Base-by-base conservation (phyloP, 2,797 vertebrate genomes). In the Podarcis siculus region DNA sequence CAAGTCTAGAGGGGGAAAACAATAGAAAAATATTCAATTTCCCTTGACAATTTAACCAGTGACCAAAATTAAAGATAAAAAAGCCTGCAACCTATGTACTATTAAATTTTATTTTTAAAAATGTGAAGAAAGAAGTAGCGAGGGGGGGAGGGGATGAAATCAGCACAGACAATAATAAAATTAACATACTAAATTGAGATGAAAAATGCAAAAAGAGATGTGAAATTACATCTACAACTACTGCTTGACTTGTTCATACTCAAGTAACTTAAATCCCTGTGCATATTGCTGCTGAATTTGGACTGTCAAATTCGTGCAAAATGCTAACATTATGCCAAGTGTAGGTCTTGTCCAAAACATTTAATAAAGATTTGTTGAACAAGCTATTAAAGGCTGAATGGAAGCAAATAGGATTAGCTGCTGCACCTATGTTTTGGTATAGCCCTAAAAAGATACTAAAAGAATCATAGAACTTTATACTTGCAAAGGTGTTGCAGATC, bases 361-460 rank as follows among this genome's bases (percentile, higher is more conserved):
- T 89, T 86, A 90, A 89, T 58, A 37, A 5, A 55, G 21, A 61
- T 72, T 75, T 76, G 90, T 90, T 39, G 19, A 92, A 86, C 58
- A 79, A 85, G 85, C 76, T 23, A 89, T 12, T 77, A 91, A 84
- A 61, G 80, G 81, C 3, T 87, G 39, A n/a, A 94, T 7, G 58
- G 77, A 67, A 86, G 73, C 77, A 81, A 72, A 37, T 83, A 58
- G 8, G 25, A 58, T 30, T 10, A 81, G 37, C 25, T 15, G 37
- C 42, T 69, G 64, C 25, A 5, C 30, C 64, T 81, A 61, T 27
- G n/a, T 49, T 86, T 66, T 69, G 15, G 10, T 66, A 42, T 78
- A 9, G 32, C 6, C 0, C 35, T 32, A 23, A 30, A 79, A 37
- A 35, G 15, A 55, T 86, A 71, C 55, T 21, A 37, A 55, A 79